Evolutionary conservation across 2,113 vertebrate species (phyloP), one percentile per base, ranked within the genome.

Genomic region (Mohoua ochrocephala): DNA sequence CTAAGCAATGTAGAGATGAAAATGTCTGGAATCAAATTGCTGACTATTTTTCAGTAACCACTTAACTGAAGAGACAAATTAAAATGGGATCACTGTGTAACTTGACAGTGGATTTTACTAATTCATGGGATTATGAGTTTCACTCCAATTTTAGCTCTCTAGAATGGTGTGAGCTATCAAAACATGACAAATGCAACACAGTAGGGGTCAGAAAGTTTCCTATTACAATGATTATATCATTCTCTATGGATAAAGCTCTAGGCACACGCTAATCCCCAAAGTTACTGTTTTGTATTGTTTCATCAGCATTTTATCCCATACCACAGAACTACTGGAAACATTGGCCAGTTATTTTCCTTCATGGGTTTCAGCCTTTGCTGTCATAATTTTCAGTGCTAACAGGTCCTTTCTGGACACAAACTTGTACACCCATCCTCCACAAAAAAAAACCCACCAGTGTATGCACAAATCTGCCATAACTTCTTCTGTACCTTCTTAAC

Each of bases 371-470:
- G 45, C 30, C 42, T 76, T 73, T 86, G n/a, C 27, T 75, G 19
- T 15, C 15, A 57, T 10, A 37, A n/a, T 41, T 89, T 89, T 84
- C 60, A 69, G 41, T 20, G 14, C n/a, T 31, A 68, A 65, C 11
- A 16, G n/a, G 11, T 71, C 19, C 22, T 28, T 78, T 78, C 33
- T 74, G 35, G 39, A 67, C 41, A 45, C 17, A 49, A 83, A 68
- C 23, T 27, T 57, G 12, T 39, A 50, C 8, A 70, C n/a, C 12
- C 15, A 5, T n/a, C 24, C 53, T 77, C 74, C 68, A 59, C 30
- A 39, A 35, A 76, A 70, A 31, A 35, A 13, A 6, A 1, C 5
- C 6, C 13, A 68, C 6, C 13, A 76, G 18, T 0, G 0, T 4
- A 53, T 11, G 20, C 1, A 2, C 16, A 56, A 69, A 73, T 33